Evolutionary conservation across 2,797 vertebrate species (phyloP).

Genomic region (Tadarida brasiliensis): DNA sequence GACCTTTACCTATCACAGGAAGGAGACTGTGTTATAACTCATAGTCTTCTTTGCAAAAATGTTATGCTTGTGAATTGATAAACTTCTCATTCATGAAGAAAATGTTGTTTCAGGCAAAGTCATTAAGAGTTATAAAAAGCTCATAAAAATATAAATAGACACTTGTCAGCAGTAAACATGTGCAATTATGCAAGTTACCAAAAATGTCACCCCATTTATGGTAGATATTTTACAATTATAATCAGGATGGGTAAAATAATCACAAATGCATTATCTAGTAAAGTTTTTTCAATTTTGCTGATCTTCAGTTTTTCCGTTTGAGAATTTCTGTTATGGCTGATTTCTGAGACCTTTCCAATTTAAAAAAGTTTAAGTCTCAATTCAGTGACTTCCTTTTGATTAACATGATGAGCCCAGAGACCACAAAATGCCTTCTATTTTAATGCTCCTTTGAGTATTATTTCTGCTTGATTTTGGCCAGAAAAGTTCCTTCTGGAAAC

Average conservation of each 20-base stretch:
- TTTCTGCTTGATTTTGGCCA: not conserved
- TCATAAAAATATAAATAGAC: slow-evolving; percentile 46
- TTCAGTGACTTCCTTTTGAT: slow-evolving; percentile 21
- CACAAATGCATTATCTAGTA: slow-evolving; percentile 9
- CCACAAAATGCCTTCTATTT: not conserved
- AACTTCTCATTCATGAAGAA: slow-evolving; percentile 19
- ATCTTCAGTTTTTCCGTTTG: slow-evolving; percentile 52
- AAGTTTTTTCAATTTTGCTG: slow-evolving; percentile 40
- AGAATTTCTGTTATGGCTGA: slow-evolving; percentile 21
- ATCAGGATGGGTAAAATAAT: slow-evolving; percentile 30
- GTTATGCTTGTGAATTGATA: not conserved
- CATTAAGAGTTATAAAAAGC: slow-evolving; percentile 28
- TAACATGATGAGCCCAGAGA: not conserved
- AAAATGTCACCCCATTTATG: slow-evolving; percentile 26
- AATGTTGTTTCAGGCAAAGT: slow-evolving; percentile 44
- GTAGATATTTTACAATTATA: slow-evolving; percentile 32
- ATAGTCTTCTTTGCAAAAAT: not conserved
- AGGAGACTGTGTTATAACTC: not conserved
- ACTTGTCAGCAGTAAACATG: not conserved
- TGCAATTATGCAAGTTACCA: slow-evolving; percentile 8
- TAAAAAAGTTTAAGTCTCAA: slow-evolving; percentile 2
- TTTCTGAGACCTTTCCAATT: slow-evolving; percentile 36
- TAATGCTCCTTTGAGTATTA: not conserved
- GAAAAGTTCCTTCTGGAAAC: not conserved
- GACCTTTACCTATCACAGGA: slow-evolving; percentile 48